These are phyloP conservation scores for Ormyrus rosae DNA, from an alignment of 2,888 invertebrate genomes.

Conservation along the genomic window DNA sequence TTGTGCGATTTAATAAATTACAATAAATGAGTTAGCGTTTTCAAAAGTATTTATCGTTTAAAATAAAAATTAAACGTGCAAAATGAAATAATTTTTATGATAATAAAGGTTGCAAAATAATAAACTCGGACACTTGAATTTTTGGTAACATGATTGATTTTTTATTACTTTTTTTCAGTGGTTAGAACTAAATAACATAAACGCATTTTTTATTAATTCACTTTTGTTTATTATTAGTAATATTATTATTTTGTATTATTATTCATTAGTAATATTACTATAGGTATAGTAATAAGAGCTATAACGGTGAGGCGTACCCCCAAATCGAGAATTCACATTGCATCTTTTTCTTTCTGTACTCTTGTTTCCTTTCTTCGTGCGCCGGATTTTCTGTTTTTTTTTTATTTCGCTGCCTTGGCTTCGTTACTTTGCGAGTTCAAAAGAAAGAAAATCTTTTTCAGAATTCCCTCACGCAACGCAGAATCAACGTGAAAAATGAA, in stretches of 20 bases:
- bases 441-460: conserved; percentile 13
- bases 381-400: conserved; percentile 51
- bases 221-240: conserved; percentile 68
- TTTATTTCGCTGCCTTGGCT: conserved; percentile 44
- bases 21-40: no score
- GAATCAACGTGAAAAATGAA: conserved; percentile 9
- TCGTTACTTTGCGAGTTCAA: conserved; percentile 28
- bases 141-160: conserved; percentile 73
- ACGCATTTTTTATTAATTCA: conserved; percentile 71
- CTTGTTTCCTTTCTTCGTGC: conserved; percentile 6
- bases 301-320: conserved; percentile 70
- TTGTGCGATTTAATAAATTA: no score
- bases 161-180: conserved; percentile 71
- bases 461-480: conserved; percentile 9
- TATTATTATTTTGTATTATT: conserved; percentile 59
- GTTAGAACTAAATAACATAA: conserved; percentile 75
- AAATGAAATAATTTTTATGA: no score
- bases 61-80: no score
- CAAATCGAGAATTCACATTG: conserved; percentile 53
- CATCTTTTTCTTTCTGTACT: conserved; percentile 51
- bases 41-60: no score
- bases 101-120: conserved; percentile 21
- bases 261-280: conserved; percentile 56
- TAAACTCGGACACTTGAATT: conserved; percentile 33
- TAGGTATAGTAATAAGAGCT: conserved; percentile 68